Evolutionary conservation across 2,113 vertebrate genomes (phyloP), one percentile per base, ranked within the genome.

Genomic region (Cariama cristata): DNA sequence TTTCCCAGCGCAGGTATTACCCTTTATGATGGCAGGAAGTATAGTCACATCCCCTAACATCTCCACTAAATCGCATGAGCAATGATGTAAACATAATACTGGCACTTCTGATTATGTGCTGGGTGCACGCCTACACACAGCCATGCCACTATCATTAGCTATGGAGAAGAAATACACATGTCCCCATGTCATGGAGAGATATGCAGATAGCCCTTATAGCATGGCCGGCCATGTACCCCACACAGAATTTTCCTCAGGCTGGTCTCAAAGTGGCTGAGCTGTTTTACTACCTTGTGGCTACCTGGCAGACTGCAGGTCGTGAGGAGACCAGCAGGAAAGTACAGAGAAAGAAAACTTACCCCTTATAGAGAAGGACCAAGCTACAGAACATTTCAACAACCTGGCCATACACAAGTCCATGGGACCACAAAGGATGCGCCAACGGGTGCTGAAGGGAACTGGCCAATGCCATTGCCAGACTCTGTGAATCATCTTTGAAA

Each of bases 131-230:
- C 9, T 38, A 47, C n/a, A 32, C 20, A 35, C 6, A 76, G 30
- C 18, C 24, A 28, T 30, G 30, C 14, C 9, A 45, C 32, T 49
- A 30, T 42, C 30, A 27, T 50, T 32, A 44, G 12, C 32, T 52
- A 13, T 32, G 35, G 14, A 63, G 16, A 89, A 64, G 38, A 16
- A 76, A 42, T 30, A 56, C 4, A 28, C 0, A 0, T 28, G 5
- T 23, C 45, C 42, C 35, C 35, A 2, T 66, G 53, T 50, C 32
- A 60, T 20, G 11, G 4, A 20, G 28, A 67, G 53, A 47, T 33
- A 62, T 24, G 9, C 11, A 81, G 63, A 56, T 8, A 80, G 21
- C 4, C 10, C 19, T 67, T 19, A 33, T n/a, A 47, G 4, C 6
- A 14, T 6, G 12, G 28, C 8, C 67, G 55, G 24, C 11, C 14